Base-by-base conservation (phyloP, 2,888 invertebrate species). In the Oscheius sp. region DNA sequence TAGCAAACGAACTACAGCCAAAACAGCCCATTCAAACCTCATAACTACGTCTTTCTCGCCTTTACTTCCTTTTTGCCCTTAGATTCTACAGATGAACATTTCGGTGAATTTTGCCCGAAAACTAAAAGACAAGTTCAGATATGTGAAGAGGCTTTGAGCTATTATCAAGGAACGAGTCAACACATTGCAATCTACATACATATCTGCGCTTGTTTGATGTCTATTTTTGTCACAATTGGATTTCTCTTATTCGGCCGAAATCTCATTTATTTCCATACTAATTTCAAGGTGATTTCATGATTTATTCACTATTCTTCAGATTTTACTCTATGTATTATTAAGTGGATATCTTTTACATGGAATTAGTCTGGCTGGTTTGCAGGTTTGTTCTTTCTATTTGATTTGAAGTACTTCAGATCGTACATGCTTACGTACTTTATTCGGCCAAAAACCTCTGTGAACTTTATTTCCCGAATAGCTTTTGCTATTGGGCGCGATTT, bases 301-400 rank as follows among this genome's bases (percentile, higher is more conserved):
- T 17, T 48, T 20, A 48, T 17, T 46, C 20, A 48, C 12, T 6
- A 25, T 27, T 45, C 1, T 58, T 27, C n/a, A 61, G 61, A 61
- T 61, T 20, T 31, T 61, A n/a, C 27, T 61, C 17, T 42, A 45
- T 25, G 17, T 61, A 8, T 45, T 61, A 3, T 31, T 61, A 3
- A 17, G 25, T 6, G 61, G 61, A n/a, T 61, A 61, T 45, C n/a
- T 61, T 2, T 42, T 61, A 27, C 61, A 61, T 42, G 61, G 61
- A 45, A 27, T 61, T 8, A 45, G 45, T 0, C n/a, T 61, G 8
- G 42, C 61, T 15, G 61, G 61, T 15, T 29, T 61, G 1, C 61
- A 55, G 55, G 55, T 55, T 10, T 4, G 42, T 42, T n/a, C n/a
- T n/a, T n/a, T 42, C 20, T 42, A 42, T 8, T 42, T 8, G 42